Percentiles rank a stretch among this genome's conserved stretches.
These are phyloP conservation scores for Takifugu flavidus DNA, from an alignment of 2,113 vertebrate species.

Conservation along the genomic window DNA sequence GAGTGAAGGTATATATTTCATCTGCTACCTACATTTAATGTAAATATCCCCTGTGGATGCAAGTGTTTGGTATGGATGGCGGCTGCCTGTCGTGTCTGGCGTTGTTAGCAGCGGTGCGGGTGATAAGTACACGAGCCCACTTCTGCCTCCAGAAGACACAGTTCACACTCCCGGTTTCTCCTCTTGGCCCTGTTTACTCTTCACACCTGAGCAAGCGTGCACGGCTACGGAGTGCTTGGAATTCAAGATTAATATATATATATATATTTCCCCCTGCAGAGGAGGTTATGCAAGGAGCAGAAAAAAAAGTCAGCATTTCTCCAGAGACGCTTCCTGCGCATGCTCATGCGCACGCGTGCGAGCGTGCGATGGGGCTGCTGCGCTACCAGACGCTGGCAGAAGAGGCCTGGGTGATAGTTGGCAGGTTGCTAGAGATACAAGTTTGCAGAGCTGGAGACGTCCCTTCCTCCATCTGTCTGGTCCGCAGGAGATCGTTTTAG, in stretches of 20 bases:
- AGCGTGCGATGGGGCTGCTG: not conserved
- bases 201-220: slow-evolving; percentile 61
- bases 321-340: slow-evolving; percentile 21
- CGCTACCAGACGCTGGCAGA: slow-evolving; percentile 2
- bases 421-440: slow-evolving; percentile 27
- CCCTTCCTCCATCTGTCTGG: slow-evolving; percentile 42
- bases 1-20: slow-evolving; percentile 12
- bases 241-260: slow-evolving; percentile 63
- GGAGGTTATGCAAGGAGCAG: slow-evolving; percentile 46
- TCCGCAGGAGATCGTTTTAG: slow-evolving; percentile 29
- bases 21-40: not conserved
- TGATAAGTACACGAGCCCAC: slow-evolving; percentile 28
- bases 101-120: slow-evolving; percentile 13
- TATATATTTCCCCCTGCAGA: slow-evolving; percentile 44
- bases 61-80: not conserved
- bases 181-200: slow-evolving; percentile 50
- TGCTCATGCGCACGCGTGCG: slow-evolving; percentile 5
- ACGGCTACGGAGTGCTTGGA: slow-evolving; percentile 51
- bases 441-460: slow-evolving; percentile 23
- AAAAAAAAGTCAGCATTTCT: slow-evolving; percentile 46
- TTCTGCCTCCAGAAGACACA: slow-evolving; percentile 52
- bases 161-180: slow-evolving; percentile 41
- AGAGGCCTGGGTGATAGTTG: slow-evolving; percentile 27
- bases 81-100: not conserved
- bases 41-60: slow-evolving; percentile 1